A percentile compares a stretch with the other conserved stretches of the same genome.
Conservation (phyloP, 2,113 vertebrate genomes). For the Excalfactoria chinensis region DNA sequence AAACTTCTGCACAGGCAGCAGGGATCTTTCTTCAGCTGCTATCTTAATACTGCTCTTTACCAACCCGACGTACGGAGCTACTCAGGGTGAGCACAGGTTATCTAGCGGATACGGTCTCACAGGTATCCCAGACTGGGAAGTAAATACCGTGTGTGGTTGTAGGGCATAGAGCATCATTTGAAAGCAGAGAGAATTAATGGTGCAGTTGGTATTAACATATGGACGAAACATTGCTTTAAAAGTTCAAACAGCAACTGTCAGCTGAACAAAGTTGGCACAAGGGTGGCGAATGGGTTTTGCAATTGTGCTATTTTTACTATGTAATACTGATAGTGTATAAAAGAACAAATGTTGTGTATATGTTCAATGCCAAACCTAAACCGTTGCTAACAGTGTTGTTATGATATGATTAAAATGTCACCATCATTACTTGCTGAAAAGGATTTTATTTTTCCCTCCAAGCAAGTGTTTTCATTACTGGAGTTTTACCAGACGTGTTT, state of each 20-base stretch:
- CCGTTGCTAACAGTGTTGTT: constrained; percentile 25
- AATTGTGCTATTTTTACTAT: constrained; percentile 63
- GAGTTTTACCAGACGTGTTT: constrained; percentile 55
- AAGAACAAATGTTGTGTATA: constrained; percentile 46
- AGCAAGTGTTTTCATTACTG: constrained; percentile 66
- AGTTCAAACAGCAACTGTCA: constrained; percentile 63
- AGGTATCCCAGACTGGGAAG: constrained; percentile 22
- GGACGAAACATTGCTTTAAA: constrained; percentile 70
- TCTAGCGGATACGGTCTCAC: neutral
- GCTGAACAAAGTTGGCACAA: constrained; percentile 61
- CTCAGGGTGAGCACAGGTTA: neutral
- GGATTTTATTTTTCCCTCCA: constrained; percentile 1
- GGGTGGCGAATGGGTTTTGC: constrained; percentile 73
- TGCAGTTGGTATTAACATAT: constrained; percentile 63
- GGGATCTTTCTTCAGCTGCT: neutral
- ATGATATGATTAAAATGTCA: constrained; percentile 53
- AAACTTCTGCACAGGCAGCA: neutral
- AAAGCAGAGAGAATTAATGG: constrained; percentile 28
- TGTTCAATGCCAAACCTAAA: constrained; percentile 56
- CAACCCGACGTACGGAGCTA: neutral
- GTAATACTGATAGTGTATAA: constrained; percentile 48
- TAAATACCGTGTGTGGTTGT: neutral
- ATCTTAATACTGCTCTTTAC: neutral
- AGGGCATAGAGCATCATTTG: neutral
- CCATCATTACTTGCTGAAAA: constrained; percentile 28